phyloP scores from a whole-genome alignment of 1,140 invertebrate species.

The Drosophila takahashii region DNA sequence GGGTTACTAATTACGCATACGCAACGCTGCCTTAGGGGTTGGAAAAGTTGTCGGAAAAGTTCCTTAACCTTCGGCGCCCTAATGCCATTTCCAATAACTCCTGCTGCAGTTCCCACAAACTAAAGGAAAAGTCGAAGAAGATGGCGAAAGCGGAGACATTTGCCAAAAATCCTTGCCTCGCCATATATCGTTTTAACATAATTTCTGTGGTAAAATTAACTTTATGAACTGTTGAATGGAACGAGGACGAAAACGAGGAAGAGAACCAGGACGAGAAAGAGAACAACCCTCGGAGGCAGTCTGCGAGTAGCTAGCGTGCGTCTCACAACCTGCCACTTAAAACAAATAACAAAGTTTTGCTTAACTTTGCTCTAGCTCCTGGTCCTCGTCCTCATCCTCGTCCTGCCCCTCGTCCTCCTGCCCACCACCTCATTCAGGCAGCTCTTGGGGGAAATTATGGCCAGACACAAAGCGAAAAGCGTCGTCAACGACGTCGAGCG shows the following conservation, averaged over 20 bases:
- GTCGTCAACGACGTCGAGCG: constrained; percentile 57
- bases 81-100: constrained; percentile 78
- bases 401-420: neutral
- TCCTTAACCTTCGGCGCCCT: constrained; percentile 64
- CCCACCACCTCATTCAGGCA: constrained; percentile 35
- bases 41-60: constrained; percentile 65
- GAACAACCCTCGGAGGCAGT: constrained; percentile 43
- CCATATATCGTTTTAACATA: constrained; percentile 84
- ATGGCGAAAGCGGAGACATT: constrained; percentile 30
- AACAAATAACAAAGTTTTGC: constrained; percentile 84
- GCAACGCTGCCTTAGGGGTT: constrained; percentile 56
- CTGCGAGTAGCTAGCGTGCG: constrained; percentile 61
- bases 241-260: constrained; percentile 46
- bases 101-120: constrained; percentile 70
- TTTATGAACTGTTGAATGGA: constrained; percentile 84
- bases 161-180: constrained; percentile 58
- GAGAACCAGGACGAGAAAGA: constrained; percentile 27
- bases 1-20: constrained; percentile 78
- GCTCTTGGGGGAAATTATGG: constrained; percentile 75
- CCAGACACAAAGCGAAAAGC: constrained; percentile 77
- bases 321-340: constrained; percentile 81
- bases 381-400: constrained; percentile 11
- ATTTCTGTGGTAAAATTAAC: constrained; percentile 84
- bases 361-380: constrained; percentile 73
- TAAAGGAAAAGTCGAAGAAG: constrained; percentile 39